Evolutionary conservation across 2,797 vertebrate genomes (phyloP).

Genomic region (Clarias laeviceps): DNA sequence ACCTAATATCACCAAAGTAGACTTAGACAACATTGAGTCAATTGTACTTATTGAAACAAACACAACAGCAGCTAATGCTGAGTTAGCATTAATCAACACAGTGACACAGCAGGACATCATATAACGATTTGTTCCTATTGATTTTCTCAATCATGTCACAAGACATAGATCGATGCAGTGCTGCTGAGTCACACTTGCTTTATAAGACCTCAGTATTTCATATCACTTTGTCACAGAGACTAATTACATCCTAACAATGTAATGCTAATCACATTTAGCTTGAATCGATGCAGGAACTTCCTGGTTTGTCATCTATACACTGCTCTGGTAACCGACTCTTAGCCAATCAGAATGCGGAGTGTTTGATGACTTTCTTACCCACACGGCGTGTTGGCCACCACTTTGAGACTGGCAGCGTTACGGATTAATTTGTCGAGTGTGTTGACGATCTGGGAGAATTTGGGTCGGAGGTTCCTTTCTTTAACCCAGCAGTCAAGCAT

Average conservation of each 20-base stretch:
- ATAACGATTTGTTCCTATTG: not conserved
- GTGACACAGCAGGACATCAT: not conserved
- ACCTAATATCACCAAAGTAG: not conserved
- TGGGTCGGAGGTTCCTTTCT: conserved; percentile 94
- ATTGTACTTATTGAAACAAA: not conserved
- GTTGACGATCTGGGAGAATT: conserved; percentile 97
- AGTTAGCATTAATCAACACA: not conserved
- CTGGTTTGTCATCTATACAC: not conserved
- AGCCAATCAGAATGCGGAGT: not conserved
- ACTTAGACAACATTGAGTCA: not conserved
- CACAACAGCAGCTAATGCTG: not conserved
- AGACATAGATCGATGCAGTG: not conserved
- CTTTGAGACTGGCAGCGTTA: conserved; percentile 96
- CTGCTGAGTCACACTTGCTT: not conserved
- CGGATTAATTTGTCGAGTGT: conserved; percentile 98
- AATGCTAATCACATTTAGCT: not conserved
- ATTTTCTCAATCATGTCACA: not conserved
- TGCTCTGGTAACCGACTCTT: not conserved
- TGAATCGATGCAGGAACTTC: not conserved
- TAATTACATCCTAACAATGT: not conserved
- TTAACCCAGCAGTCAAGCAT: conserved; percentile 99
- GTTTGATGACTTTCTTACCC: conserved; percentile 78
- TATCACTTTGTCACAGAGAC: not conserved
- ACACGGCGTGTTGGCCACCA: conserved; percentile 91
- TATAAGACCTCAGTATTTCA: not conserved